Evolutionary conservation across 2,888 invertebrate genomes (phyloP).

Genomic region (Ormia ochracea): DNA sequence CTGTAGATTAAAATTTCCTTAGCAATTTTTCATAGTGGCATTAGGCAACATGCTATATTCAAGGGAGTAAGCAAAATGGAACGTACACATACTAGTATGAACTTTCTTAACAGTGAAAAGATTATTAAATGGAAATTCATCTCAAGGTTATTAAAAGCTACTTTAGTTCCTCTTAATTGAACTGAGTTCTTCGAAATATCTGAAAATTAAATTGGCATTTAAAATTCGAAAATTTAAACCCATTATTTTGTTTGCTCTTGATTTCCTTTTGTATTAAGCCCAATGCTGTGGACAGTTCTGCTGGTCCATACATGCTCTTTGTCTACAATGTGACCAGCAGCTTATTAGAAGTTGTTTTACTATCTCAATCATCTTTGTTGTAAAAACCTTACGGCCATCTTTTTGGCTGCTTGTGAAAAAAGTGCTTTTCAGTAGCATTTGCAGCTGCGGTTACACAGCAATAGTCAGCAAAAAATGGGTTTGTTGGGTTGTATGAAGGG

Average conservation of each 20-base stretch:
- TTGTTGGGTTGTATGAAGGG: background rate
- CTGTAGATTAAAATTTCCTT: constrained; percentile 6
- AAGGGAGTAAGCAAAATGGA: background rate
- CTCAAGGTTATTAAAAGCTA: background rate
- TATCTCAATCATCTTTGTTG: too few relatives aligned
- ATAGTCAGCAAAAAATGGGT: background rate
- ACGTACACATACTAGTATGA: background rate
- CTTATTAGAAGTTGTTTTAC: too few relatives aligned
- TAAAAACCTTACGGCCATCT: too few relatives aligned
- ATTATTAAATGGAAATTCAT: background rate
- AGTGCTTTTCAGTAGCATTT: too few relatives aligned
- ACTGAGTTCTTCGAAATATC: background rate
- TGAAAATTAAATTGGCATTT: background rate
- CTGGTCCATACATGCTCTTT: too few relatives aligned
- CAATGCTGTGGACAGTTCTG: too few relatives aligned
- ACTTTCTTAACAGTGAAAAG: background rate
- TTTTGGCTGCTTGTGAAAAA: too few relatives aligned
- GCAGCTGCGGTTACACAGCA: too few relatives aligned
- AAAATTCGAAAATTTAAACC: background rate
- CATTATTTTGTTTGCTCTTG: too few relatives aligned
- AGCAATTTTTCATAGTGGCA: constrained; percentile 45
- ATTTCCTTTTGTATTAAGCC: too few relatives aligned
- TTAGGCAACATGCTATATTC: constrained; percentile 33
- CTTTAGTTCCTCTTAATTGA: background rate
- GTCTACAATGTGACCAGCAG: too few relatives aligned